phyloP scores from a whole-genome alignment of 2,797 vertebrate genomes.

The Austrolebias charrua region DNA sequence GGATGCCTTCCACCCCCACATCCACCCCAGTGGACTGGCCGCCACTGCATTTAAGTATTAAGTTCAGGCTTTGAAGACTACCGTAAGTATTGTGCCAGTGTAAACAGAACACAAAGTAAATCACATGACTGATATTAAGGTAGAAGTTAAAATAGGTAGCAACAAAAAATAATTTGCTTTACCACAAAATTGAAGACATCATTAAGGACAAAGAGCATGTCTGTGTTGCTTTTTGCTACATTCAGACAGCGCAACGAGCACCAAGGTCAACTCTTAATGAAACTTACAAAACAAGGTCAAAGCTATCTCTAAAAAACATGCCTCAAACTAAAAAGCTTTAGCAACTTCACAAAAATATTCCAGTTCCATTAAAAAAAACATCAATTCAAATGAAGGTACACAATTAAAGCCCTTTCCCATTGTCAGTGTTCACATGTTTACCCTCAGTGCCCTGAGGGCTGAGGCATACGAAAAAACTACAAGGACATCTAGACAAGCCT shows the following conservation, averaged over 20 bases:
- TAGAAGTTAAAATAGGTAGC: not conserved
- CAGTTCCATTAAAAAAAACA: not conserved
- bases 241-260: conserved; percentile 7
- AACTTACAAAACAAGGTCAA: no score
- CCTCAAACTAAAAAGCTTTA: conserved; percentile 6
- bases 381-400: not conserved
- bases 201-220: not conserved
- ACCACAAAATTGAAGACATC: not conserved
- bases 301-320: not conserved
- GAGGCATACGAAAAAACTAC: not conserved
- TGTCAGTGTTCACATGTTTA: not conserved
- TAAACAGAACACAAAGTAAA: not conserved
- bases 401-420: not conserved
- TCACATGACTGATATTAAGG: not conserved
- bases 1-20: no score
- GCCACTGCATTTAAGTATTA: no score
- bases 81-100: no score
- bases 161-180: not conserved
- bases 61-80: no score
- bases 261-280: not conserved
- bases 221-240: not conserved
- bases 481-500: not conserved
- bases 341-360: conserved; percentile 20
- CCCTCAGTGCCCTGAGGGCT: not conserved
- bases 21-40: no score